A percentile compares a stretch with the other conserved stretches of the same genome.
These are phyloP conservation scores for Tortrix viridana DNA, from an alignment of 2,888 invertebrate species.

Conservation along the genomic window DNA sequence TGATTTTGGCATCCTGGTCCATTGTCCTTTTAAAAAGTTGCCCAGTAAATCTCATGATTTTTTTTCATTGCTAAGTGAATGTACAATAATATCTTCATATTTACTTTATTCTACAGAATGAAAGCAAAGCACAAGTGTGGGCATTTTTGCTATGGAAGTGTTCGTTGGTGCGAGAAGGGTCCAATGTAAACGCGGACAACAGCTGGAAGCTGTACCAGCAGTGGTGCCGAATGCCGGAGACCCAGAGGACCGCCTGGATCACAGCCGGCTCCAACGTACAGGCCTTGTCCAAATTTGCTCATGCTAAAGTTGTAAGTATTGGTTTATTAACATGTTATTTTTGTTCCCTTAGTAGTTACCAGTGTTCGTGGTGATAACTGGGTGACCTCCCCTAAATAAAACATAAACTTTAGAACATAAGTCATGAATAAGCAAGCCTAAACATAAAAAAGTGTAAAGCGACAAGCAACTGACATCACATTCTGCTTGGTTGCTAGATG, in stretches of 20 bases:
- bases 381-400: too few relatives aligned
- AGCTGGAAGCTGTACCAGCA: constrained; percentile 93
- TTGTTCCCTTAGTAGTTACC: too few relatives aligned
- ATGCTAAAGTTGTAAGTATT: constrained; percentile 86
- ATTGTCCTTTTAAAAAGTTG: too few relatives aligned
- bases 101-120: constrained; percentile 77
- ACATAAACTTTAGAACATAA: too few relatives aligned
- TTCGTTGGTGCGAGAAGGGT: constrained; percentile 74
- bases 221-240: constrained; percentile 92
- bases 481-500: constrained; percentile 55
- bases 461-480: too few relatives aligned
- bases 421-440: too few relatives aligned
- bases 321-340: not conserved
- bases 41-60: too few relatives aligned
- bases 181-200: constrained; percentile 81
- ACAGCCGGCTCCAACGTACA: constrained; percentile 91
- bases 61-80: too few relatives aligned
- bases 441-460: too few relatives aligned
- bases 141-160: constrained; percentile 92
- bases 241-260: constrained; percentile 90
- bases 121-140: constrained; percentile 93
- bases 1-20: too few relatives aligned
- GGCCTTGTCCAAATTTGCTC: constrained; percentile 86
- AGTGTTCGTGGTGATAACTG: too few relatives aligned
- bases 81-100: too few relatives aligned